Evolutionary conservation across 2,888 invertebrate genomes (phyloP), one percentile per base, ranked within the genome.

Genomic region (Ectemnius cavifrons): DNA sequence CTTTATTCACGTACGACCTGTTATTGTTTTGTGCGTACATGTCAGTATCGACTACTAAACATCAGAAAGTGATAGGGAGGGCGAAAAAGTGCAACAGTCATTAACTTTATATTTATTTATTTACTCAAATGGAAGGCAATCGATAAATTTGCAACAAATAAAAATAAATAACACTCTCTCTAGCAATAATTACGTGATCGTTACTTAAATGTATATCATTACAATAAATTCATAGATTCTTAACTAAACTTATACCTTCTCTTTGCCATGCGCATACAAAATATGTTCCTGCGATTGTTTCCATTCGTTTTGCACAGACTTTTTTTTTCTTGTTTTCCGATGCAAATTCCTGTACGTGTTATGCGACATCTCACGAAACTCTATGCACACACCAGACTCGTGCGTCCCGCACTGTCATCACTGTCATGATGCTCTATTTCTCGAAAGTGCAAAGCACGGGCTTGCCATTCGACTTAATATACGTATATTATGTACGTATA

Each of bases 131-230:
- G 90, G 90, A 90, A 90, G 90, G 90, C 90, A 90, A 90, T 90
- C 90, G 89, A 90, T 89, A 90, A 90, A 90, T 89, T 90, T 87
- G 89, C 90, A 90, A 90, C 90, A 90, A 90, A 90, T 90, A 90
- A 90, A 90, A 90, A 90, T 90, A 90, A 90, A 90, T 90, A 90
- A 90, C 90, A 90, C 90, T 89, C 89, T 90, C 87, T 89, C 89
- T 90, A 89, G 90, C 87, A 87, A 89, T 90, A 90, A 89, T 86
- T 86, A 87, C 82, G 86, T 85, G 86, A 86, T 84, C 84, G 69
- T 86, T 85, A 86, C 88, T 86, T 88, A 89, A 86, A 84, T 83
- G 80, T 88, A 88, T 77, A 82, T 86, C 82, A 80, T 85, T 86
- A 86, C 84, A 86, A 86, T 87, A 85, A 87, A 87, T 86, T 88